These are phyloP conservation scores for Schizopygopsis malacanthus DNA, from an alignment of 2,797 vertebrate species.

Conservation along the genomic window DNA sequence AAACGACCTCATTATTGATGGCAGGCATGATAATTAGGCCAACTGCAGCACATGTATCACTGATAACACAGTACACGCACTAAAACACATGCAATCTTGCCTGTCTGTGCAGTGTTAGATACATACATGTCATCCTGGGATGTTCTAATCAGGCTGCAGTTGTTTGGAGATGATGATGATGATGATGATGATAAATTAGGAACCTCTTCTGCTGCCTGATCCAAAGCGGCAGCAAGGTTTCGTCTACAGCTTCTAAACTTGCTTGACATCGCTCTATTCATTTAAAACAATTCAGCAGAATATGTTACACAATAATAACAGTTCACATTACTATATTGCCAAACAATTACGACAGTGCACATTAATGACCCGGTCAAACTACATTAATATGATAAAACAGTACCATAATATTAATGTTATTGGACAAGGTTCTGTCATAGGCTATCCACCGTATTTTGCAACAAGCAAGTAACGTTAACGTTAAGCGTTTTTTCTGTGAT, in stretches of 20 bases:
- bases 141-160: not conserved
- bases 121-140: constrained; percentile 15
- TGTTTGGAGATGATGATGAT: not conserved
- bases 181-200: not conserved
- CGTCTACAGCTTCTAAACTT: constrained; percentile 37
- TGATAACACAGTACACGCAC: not conserved
- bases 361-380: not conserved
- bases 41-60: constrained; percentile 3
- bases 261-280: constrained; percentile 23
- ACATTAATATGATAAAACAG: not conserved
- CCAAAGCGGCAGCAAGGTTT: constrained; percentile 43
- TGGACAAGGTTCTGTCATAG: not conserved
- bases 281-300: not conserved
- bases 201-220: not conserved
- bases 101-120: not conserved
- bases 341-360: not conserved
- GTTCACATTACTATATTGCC: not conserved
- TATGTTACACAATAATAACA: not conserved
- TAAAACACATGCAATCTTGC: not conserved
- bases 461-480: not conserved
- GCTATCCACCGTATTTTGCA: not conserved
- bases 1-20: constrained; percentile 1
- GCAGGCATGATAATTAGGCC: constrained; percentile 9
- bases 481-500: not conserved
- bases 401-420: not conserved